A percentile compares a stretch with the other conserved stretches of the same genome.
Conservation (phyloP, 2,797 vertebrate genomes). For the Sebastes hubbsi region DNA sequence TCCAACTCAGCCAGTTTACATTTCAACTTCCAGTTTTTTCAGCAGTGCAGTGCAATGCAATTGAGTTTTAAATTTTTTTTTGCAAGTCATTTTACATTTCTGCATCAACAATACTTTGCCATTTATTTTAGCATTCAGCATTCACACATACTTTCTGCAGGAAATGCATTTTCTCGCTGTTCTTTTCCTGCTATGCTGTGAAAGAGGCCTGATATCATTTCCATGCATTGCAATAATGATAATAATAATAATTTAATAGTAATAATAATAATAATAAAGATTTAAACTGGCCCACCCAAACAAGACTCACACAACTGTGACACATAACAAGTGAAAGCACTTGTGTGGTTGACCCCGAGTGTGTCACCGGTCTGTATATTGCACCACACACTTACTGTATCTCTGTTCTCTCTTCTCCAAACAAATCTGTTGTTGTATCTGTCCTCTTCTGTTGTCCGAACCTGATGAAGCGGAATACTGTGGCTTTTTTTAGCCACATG, state of each 20-base stretch:
- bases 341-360: background rate
- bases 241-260: too few relatives aligned
- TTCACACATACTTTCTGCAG: too few relatives aligned
- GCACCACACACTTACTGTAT: background rate
- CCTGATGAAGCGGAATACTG: constrained; percentile 8
- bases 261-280: background rate
- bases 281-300: background rate
- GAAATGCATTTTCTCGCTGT: background rate
- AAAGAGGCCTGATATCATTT: background rate
- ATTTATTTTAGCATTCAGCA: too few relatives aligned
- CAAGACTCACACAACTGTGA: background rate
- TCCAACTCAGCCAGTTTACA: too few relatives aligned
- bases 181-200: background rate
- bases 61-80: too few relatives aligned
- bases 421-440: background rate
- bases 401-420: too few relatives aligned
- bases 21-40: too few relatives aligned
- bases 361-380: background rate
- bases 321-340: background rate
- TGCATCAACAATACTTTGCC: too few relatives aligned
- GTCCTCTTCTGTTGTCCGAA: constrained; percentile 4
- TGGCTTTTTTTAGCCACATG: background rate
- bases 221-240: too few relatives aligned
- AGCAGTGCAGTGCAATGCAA: too few relatives aligned
- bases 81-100: too few relatives aligned